phyloP scores from a whole-genome alignment of 2,888 invertebrate genomes.

The Pilophorus perplexus region DNA sequence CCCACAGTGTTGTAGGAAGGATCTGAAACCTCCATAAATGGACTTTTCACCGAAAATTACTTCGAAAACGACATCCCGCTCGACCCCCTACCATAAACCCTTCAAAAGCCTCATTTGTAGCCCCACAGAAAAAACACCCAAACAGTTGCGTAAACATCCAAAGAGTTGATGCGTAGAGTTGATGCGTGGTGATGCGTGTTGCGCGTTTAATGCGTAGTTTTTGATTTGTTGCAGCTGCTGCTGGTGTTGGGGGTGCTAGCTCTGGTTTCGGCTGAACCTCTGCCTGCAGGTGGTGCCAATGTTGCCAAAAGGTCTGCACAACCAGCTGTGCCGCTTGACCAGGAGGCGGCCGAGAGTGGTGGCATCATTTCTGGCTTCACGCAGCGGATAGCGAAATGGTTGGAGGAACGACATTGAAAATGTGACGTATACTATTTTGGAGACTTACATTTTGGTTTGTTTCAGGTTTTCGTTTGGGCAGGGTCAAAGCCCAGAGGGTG shows the following conservation, averaged over 20 bases:
- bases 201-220: too few relatives aligned
- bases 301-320: conserved; percentile 12
- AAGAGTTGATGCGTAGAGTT: too few relatives aligned
- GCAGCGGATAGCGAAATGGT: conserved; percentile 29
- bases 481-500: too few relatives aligned
- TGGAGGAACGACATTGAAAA: neutral
- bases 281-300: neutral
- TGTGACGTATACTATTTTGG: neutral
- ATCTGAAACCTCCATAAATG: too few relatives aligned
- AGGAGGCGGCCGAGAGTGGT: conserved; percentile 16
- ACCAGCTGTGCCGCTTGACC: conserved; percentile 5
- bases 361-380: conserved; percentile 35
- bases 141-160: too few relatives aligned
- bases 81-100: too few relatives aligned
- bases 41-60: too few relatives aligned
- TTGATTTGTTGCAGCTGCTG: conserved; percentile 36
- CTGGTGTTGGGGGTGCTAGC: conserved; percentile 14
- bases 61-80: too few relatives aligned
- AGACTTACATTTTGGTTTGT: neutral
- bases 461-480: conserved; percentile 35
- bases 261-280: conserved; percentile 2
- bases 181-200: too few relatives aligned
- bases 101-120: too few relatives aligned
- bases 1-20: too few relatives aligned
- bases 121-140: too few relatives aligned